Evolutionary conservation across 2,113 vertebrate genomes (phyloP).

Genomic region (Mionectes macconnelli): DNA sequence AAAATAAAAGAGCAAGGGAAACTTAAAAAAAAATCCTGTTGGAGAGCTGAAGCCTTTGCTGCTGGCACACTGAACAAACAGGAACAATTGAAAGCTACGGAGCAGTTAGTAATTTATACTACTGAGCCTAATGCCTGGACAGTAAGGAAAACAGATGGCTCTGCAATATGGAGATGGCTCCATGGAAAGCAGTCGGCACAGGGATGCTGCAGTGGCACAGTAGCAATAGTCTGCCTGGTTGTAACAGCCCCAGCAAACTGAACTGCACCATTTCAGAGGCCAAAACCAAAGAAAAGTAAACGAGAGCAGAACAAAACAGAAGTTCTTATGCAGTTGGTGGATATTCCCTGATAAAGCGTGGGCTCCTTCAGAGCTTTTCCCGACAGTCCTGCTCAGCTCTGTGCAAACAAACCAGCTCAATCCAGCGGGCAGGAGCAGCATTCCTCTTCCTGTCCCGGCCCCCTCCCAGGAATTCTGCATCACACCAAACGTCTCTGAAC

Average conservation of each 20-base stretch:
- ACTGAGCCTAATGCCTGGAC: constrained; percentile 36
- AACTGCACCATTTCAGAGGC: not conserved
- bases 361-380: not conserved
- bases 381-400: not conserved
- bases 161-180: constrained; percentile 49
- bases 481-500: not conserved
- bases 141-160: constrained; percentile 61
- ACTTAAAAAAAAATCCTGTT: constrained; percentile 35
- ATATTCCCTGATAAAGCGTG: not conserved
- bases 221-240: not conserved
- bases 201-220: not conserved
- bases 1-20: constrained; percentile 54
- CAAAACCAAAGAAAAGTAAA: not conserved
- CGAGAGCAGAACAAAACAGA: not conserved
- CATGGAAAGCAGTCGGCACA: not conserved
- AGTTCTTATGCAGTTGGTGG: not conserved
- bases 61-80: constrained; percentile 18
- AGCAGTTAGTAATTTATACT: constrained; percentile 4
- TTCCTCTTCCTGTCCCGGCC: not conserved
- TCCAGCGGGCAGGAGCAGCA: not conserved
- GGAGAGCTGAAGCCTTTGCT: constrained; percentile 40
- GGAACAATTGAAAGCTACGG: constrained; percentile 37
- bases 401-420: not conserved
- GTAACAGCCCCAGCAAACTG: not conserved
- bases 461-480: constrained; percentile 20